Evolutionary conservation across 2,888 invertebrate genomes (phyloP).

Genomic region (Plagodis pulveraria): DNA sequence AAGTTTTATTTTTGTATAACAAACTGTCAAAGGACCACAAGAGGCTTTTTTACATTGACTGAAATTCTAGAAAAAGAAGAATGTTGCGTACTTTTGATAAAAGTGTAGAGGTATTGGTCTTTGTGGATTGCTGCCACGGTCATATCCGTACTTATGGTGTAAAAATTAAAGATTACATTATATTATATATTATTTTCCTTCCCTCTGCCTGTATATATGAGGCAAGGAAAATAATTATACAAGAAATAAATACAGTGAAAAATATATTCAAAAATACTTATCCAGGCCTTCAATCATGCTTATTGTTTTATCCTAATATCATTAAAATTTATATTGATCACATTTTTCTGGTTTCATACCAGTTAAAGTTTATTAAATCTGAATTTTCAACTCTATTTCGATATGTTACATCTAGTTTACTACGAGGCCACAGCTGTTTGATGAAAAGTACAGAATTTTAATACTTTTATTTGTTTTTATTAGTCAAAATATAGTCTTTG

Average conservation of each 20-base stretch:
- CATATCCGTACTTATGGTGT: constrained; percentile 2
- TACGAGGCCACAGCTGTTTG: neutral
- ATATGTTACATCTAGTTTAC: constrained; percentile 20
- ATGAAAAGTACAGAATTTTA: neutral
- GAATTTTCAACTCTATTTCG: constrained; percentile 29
- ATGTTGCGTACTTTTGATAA: constrained; percentile 4
- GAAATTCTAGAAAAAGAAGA: constrained; percentile 41
- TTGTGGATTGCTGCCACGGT: constrained; percentile 2
- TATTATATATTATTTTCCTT: no score
- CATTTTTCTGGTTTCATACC: constrained; percentile 2
- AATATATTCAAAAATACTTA: no score
- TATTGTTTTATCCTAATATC: no score
- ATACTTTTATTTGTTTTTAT: no score
- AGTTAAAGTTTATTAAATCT: constrained; percentile 17
- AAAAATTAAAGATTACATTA: neutral
- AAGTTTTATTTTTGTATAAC: constrained; percentile 54
- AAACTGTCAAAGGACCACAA: constrained; percentile 40
- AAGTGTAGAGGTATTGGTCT: constrained; percentile 4
- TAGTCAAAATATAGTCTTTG: no score
- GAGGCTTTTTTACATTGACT: constrained; percentile 59
- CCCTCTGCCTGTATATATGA: no score
- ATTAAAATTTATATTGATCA: no score
- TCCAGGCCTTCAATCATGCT: no score
- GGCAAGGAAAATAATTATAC: neutral
- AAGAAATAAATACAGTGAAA: no score